Evolutionary conservation across 2,888 invertebrate genomes (phyloP).

Genomic region (Dione juno): DNA sequence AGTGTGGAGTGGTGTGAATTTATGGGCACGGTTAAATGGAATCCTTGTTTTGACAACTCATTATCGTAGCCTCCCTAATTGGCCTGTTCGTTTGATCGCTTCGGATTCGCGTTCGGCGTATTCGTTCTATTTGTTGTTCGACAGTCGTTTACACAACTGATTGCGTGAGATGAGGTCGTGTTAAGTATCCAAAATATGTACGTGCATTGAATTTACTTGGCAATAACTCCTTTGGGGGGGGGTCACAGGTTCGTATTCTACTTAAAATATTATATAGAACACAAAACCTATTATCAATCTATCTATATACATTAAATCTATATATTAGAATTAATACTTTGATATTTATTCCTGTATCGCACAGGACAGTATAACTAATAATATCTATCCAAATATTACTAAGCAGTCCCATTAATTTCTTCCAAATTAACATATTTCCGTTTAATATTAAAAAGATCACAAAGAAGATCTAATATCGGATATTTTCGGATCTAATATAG

Average conservation of each 20-base stretch:
- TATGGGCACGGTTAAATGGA: conserved; percentile 51
- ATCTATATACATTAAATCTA: no score
- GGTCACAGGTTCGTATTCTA: neutral
- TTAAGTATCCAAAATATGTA: conserved; percentile 60
- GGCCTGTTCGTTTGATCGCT: conserved; percentile 69
- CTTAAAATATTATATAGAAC: neutral
- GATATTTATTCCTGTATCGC: no score
- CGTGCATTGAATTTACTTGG: conserved; percentile 19
- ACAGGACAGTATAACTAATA: no score
- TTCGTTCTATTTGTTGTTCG: conserved; percentile 68
- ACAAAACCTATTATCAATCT: no score
- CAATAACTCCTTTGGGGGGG: no score
- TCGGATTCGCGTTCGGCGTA: conserved; percentile 54
- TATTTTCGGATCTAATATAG: no score
- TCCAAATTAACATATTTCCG: neutral
- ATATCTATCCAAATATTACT: no score
- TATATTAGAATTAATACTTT: no score
- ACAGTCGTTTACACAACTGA: conserved; percentile 78
- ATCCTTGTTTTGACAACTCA: conserved; percentile 81
- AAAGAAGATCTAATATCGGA: neutral
- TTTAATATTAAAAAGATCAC: neutral
- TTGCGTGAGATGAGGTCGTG: conserved; percentile 64
- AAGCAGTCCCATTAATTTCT: no score
- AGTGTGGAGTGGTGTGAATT: conserved; percentile 47
- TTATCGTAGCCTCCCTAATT: conserved; percentile 78